Evolutionary conservation across 2,113 vertebrate genomes (phyloP).

Genomic region (Vidua chalybeata): DNA sequence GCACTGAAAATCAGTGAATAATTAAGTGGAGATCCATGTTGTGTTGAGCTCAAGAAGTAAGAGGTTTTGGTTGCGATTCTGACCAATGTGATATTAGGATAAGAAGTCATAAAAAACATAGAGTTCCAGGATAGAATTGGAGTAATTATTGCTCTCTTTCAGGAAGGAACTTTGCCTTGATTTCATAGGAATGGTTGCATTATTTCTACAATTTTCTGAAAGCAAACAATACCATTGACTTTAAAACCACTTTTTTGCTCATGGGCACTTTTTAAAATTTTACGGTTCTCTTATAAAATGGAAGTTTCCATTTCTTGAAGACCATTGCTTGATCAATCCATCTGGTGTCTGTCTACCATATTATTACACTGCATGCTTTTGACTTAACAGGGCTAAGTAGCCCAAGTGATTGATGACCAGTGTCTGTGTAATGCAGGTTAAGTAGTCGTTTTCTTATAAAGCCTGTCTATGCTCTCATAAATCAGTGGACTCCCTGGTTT

Average conservation of each 20-base stretch:
- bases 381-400: not conserved
- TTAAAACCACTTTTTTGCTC: not conserved
- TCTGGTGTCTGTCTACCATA: not conserved
- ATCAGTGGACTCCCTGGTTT: not conserved
- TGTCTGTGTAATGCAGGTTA: slow-evolving; percentile 37
- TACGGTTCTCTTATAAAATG: not conserved
- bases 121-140: not conserved
- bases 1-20: not conserved
- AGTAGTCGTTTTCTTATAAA: not conserved
- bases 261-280: not conserved
- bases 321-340: not conserved
- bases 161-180: not conserved
- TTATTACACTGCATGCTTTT: not conserved
- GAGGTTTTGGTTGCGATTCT: not conserved
- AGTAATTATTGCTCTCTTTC: not conserved
- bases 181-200: not conserved
- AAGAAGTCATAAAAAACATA: not conserved
- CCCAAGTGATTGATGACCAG: not conserved
- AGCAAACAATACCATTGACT: not conserved
- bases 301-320: not conserved
- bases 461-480: not conserved
- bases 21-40: not conserved
- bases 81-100: not conserved
- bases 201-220: not conserved
- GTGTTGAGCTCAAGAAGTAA: not conserved